Evolutionary conservation across 2,888 invertebrate genomes (phyloP).

Genomic region (Nowickia ferox): DNA sequence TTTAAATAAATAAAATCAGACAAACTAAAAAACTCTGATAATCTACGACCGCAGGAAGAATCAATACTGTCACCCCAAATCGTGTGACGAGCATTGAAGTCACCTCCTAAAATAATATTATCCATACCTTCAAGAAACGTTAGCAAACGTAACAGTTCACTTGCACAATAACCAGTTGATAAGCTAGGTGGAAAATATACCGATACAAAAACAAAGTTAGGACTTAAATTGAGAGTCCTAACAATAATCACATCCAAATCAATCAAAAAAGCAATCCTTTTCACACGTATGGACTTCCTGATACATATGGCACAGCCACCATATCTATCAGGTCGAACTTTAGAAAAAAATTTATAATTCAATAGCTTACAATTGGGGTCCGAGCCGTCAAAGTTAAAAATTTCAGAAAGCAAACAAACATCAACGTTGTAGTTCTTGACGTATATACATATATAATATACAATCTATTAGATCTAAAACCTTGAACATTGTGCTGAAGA

Average conservation of each 20-base stretch:
- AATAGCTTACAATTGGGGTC: neutral
- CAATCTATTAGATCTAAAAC: too few species aligned
- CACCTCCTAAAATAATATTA: neutral
- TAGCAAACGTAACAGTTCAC: neutral
- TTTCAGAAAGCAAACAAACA: slow-evolving; percentile 18
- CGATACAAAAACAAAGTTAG: neutral
- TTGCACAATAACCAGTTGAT: neutral
- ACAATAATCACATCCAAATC: neutral
- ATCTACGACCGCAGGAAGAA: neutral
- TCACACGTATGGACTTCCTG: neutral
- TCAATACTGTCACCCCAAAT: slow-evolving; percentile 12
- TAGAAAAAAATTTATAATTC: neutral
- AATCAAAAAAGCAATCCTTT: neutral
- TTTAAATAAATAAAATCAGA: slow-evolving; percentile 15
- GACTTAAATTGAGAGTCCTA: neutral
- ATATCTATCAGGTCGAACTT: slow-evolving; percentile 14
- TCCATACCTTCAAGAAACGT: slow-evolving; percentile 6
- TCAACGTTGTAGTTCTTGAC: neutral
- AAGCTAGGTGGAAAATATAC: slow-evolving; percentile 21
- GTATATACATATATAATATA: too few species aligned
- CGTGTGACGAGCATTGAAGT: slow-evolving; percentile 28
- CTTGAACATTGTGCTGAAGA: neutral
- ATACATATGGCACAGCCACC: slow-evolving; percentile 24
- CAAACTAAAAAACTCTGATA: neutral
- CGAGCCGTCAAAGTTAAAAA: neutral